Evolutionary conservation across 1,140 invertebrate species (phyloP).

Genomic region (Philotrypesis tridentata): DNA sequence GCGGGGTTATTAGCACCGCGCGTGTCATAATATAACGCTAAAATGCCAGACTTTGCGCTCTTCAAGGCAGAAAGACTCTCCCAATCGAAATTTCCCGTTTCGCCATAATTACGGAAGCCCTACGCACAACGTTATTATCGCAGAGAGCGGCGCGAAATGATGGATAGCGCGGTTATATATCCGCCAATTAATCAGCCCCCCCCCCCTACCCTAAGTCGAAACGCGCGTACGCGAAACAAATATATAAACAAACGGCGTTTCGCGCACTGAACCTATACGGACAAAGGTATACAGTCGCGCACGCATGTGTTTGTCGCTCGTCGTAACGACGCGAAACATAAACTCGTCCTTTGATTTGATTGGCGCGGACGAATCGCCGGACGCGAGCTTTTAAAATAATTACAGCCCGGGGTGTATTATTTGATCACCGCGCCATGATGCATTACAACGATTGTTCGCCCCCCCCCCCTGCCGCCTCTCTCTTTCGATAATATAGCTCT

Average conservation of each 20-base stretch:
- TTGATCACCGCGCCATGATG: constrained; percentile 32
- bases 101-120: constrained; percentile 7
- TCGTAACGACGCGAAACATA: constrained; percentile 8
- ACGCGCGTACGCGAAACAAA: too few species aligned
- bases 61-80: too few species aligned
- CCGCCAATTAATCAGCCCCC: background rate
- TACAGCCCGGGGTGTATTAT: constrained; percentile 11
- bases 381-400: constrained; percentile 40
- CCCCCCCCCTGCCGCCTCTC: too few species aligned
- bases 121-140: background rate
- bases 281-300: too few species aligned
- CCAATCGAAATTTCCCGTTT: constrained; percentile 3
- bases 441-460: constrained; percentile 31
- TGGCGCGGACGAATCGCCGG: constrained; percentile 19
- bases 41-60: too few species aligned
- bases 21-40: background rate
- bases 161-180: too few species aligned
- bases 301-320: background rate
- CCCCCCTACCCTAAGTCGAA: background rate
- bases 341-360: constrained; percentile 38
- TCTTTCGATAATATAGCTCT: background rate
- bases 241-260: background rate
- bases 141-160: background rate
- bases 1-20: constrained; percentile 5
- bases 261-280: too few species aligned